These are phyloP conservation scores for Terebella lapidaria DNA, from an alignment of 2,888 invertebrate species.

Conservation along the genomic window DNA sequence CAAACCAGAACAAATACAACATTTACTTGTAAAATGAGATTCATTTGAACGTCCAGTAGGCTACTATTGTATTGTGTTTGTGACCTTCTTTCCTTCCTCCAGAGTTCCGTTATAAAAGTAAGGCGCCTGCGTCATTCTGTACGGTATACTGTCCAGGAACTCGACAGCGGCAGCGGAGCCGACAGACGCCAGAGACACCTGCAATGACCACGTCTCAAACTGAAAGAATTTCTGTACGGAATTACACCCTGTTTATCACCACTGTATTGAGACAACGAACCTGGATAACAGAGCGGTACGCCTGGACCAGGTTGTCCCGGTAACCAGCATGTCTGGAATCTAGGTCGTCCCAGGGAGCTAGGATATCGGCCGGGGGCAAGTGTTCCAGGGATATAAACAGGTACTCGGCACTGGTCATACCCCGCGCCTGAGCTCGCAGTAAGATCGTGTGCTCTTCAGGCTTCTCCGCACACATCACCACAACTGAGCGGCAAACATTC, in stretches of 20 bases:
- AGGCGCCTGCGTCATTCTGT: slow-evolving; percentile 33
- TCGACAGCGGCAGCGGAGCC: slow-evolving; percentile 27
- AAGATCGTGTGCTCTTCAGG: slow-evolving; percentile 27
- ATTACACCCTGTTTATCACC: too few relatives aligned
- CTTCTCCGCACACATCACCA: slow-evolving; percentile 32
- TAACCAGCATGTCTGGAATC: too few relatives aligned
- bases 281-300: not conserved
- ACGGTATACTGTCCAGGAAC: slow-evolving; percentile 29
- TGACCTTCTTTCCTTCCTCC: slow-evolving; percentile 3
- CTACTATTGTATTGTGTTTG: too few relatives aligned
- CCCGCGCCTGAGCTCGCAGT: slow-evolving; percentile 25
- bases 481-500: too few relatives aligned
- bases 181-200: slow-evolving; percentile 33
- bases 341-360: slow-evolving; percentile 30
- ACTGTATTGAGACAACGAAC: too few relatives aligned
- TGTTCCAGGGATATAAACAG: slow-evolving; percentile 34
- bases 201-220: too few relatives aligned
- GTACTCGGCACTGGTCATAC: slow-evolving; percentile 32
- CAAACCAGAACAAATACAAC: too few relatives aligned
- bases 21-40: too few relatives aligned
- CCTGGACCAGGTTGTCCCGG: not conserved
- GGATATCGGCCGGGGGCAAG: slow-evolving; percentile 29
- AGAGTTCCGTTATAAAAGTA: slow-evolving; percentile 27
- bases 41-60: too few relatives aligned
- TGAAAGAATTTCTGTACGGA: too few relatives aligned